These are phyloP conservation scores for Xiphydria camelus DNA, from an alignment of 2,888 invertebrate species.

Conservation along the genomic window DNA sequence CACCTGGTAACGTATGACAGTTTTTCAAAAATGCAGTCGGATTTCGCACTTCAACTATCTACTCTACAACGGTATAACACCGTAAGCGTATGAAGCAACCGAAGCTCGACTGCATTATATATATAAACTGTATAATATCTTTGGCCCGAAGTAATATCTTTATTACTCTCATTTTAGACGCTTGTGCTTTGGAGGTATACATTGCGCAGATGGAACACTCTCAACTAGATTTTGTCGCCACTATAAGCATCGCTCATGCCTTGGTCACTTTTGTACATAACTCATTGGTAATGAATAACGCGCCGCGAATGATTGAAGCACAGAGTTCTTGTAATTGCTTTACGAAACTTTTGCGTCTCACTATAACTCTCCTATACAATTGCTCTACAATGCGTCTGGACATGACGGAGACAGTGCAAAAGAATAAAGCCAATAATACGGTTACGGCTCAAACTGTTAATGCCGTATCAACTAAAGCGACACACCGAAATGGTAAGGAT, in stretches of 20 bases:
- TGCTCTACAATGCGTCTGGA: conserved; percentile 38
- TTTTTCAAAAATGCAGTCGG: neutral
- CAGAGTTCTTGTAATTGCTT: conserved; percentile 43
- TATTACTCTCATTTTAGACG: conserved; percentile 27
- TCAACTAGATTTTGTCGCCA: conserved; percentile 38
- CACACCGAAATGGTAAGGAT: too few relatives aligned
- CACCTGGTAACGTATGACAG: conserved; percentile 32
- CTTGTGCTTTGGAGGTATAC: conserved; percentile 46
- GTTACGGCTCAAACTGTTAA: too few relatives aligned
- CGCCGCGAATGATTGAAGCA: conserved; percentile 36
- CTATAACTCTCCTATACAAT: conserved; percentile 38
- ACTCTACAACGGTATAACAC: neutral
- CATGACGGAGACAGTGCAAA: conserved; percentile 21
- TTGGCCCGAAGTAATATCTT: neutral
- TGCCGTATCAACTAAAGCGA: neutral
- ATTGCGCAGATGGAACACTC: conserved; percentile 45
- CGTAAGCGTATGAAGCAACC: neutral
- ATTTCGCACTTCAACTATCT: neutral
- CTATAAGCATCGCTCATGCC: conserved; percentile 36
- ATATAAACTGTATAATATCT: neutral
- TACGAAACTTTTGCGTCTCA: conserved; percentile 37
- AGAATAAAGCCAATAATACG: too few relatives aligned
- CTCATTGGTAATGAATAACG: conserved; percentile 34
- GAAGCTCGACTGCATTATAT: neutral
- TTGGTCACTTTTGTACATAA: conserved; percentile 38